These are phyloP conservation scores for Perca fluviatilis DNA, from an alignment of 2,113 vertebrate genomes.

Conservation along the genomic window DNA sequence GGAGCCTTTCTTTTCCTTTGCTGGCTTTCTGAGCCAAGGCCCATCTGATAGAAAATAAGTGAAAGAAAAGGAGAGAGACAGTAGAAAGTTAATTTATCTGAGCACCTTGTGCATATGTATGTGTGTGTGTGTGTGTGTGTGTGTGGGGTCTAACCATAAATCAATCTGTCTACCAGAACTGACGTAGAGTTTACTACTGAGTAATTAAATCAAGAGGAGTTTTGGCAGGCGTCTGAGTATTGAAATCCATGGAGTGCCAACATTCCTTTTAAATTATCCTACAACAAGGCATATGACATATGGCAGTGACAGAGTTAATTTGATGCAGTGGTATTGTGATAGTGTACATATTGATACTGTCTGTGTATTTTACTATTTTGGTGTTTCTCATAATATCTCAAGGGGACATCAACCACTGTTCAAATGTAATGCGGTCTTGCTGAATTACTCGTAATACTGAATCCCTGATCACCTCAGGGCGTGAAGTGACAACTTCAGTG, in stretches of 20 bases:
- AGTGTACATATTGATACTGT: background rate
- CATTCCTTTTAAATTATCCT: slow-evolving; percentile 67
- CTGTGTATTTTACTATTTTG: slow-evolving; percentile 1
- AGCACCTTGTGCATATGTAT: slow-evolving; percentile 39
- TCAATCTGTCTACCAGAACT: slow-evolving; percentile 54
- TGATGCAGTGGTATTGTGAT: slow-evolving; percentile 31
- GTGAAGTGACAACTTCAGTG: slow-evolving; percentile 1
- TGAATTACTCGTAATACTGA: background rate
- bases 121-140: slow-evolving; percentile 26
- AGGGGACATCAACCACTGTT: background rate
- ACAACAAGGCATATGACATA: slow-evolving; percentile 44
- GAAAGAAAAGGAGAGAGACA: slow-evolving; percentile 32
- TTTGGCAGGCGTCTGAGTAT: slow-evolving; percentile 55
- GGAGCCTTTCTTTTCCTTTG: slow-evolving; percentile 95
- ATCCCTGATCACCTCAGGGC: slow-evolving; percentile 11
- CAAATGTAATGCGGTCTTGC: slow-evolving; percentile 13
- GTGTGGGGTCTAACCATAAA: slow-evolving; percentile 56
- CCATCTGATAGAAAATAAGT: slow-evolving; percentile 79
- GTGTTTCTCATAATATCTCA: slow-evolving; percentile 18
- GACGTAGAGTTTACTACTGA: slow-evolving; percentile 59
- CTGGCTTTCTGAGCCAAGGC: slow-evolving; percentile 84
- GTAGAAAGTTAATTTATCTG: slow-evolving; percentile 47
- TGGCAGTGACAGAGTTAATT: slow-evolving; percentile 40
- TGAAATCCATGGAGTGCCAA: slow-evolving; percentile 57
- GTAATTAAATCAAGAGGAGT: slow-evolving; percentile 73